Evolutionary conservation across 2,113 vertebrate species (phyloP).

Genomic region (Narcine bancroftii): DNA sequence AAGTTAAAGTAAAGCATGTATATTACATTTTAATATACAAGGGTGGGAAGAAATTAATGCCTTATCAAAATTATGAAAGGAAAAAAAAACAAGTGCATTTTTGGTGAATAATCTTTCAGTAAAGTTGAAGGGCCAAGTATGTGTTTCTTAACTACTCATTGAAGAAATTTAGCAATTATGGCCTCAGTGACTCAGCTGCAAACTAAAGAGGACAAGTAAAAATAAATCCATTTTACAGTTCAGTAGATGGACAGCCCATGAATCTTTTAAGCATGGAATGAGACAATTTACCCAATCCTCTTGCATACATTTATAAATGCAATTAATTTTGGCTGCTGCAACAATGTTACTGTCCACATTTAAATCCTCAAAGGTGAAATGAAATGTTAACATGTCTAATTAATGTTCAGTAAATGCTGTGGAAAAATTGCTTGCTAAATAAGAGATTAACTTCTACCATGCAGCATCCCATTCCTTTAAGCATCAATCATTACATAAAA

Average conservation of each 20-base stretch:
- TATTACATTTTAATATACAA: no score
- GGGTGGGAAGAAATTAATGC: slow-evolving; percentile 49
- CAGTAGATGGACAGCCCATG: background rate
- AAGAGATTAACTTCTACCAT: background rate
- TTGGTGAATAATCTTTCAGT: slow-evolving; percentile 42
- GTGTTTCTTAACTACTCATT: no score
- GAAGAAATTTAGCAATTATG: slow-evolving; percentile 42
- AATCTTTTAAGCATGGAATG: background rate
- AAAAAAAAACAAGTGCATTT: slow-evolving; percentile 39
- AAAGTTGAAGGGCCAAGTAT: slow-evolving; percentile 42
- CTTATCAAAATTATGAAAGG: slow-evolving; percentile 51
- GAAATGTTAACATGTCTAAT: background rate
- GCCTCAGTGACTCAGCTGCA: slow-evolving; percentile 38
- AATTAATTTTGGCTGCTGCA: background rate
- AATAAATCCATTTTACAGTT: background rate
- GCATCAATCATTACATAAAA: background rate
- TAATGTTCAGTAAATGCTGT: background rate
- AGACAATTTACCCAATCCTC: background rate
- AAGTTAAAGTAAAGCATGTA: no score
- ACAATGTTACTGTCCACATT: background rate
- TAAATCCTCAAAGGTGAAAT: background rate
- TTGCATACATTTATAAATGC: background rate
- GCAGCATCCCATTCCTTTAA: background rate
- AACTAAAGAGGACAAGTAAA: no score
- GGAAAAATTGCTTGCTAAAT: background rate